phyloP scores from a whole-genome alignment of 2,113 vertebrate species.

The Columbina picui region DNA sequence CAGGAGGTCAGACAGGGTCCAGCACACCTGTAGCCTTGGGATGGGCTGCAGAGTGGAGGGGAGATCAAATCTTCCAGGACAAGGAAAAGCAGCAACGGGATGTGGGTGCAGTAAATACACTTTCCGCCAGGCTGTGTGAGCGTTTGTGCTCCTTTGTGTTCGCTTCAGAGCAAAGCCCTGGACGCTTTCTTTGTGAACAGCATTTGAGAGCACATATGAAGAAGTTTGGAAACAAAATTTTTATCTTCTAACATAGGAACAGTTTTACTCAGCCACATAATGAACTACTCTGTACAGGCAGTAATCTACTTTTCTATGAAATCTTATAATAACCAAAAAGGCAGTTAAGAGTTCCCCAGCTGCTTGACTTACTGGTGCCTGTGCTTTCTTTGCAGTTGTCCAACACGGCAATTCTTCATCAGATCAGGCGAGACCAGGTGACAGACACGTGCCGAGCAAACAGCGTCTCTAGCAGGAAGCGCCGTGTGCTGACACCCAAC shows the following conservation, averaged over 20 bases:
- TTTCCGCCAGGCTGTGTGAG: not conserved
- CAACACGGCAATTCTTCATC: constrained; percentile 86
- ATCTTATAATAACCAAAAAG: not conserved
- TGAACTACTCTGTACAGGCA: not conserved
- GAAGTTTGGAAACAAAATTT: not conserved
- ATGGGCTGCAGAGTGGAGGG: not conserved
- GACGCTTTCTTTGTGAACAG: not conserved
- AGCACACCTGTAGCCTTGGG: not conserved
- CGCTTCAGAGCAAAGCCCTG: not conserved
- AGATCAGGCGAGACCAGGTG: constrained; percentile 91
- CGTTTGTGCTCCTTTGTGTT: not conserved
- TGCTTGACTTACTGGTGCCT: not conserved
- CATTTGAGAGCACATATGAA: not conserved
- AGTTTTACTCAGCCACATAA: not conserved
- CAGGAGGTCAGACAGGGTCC: not conserved
- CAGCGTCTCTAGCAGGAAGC: constrained; percentile 86
- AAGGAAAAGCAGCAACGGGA: not conserved
- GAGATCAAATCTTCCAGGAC: not conserved
- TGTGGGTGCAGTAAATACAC: not conserved
- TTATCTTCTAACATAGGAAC: not conserved
- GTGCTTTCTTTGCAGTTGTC: constrained; percentile 82
- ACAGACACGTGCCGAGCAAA: constrained; percentile 87
- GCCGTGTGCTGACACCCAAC: constrained; percentile 89
- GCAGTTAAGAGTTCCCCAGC: not conserved
- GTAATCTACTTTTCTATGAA: not conserved